These are phyloP conservation scores for Alethe castanea DNA, from an alignment of 2,113 vertebrate genomes.

Conservation along the genomic window DNA sequence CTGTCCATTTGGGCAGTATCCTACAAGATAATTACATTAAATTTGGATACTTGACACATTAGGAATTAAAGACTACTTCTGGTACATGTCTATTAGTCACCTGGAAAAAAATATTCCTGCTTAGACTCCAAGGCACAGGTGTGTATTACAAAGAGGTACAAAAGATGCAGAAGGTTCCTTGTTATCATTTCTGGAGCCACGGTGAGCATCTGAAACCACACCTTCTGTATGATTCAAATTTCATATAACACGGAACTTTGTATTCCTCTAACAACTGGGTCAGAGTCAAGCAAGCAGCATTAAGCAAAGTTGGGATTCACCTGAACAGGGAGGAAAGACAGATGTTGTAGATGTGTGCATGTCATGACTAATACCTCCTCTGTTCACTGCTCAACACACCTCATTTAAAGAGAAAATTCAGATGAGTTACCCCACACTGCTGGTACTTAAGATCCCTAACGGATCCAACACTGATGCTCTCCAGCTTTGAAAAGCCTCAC, in stretches of 20 bases:
- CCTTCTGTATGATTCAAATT: background rate
- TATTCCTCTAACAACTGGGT: background rate
- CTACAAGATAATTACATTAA: background rate
- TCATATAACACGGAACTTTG: background rate
- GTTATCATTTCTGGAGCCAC: background rate
- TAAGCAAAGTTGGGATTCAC: background rate
- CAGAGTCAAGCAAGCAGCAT: background rate
- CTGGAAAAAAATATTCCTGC: background rate
- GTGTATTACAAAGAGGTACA: background rate
- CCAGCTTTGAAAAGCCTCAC: background rate
- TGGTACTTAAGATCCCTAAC: background rate
- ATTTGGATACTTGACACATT: background rate
- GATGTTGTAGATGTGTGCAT: background rate
- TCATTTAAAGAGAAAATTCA: background rate
- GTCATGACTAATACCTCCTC: background rate
- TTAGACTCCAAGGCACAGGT: background rate
- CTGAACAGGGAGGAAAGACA: background rate
- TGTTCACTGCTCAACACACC: background rate
- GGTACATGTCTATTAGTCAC: background rate
- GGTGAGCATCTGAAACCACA: background rate
- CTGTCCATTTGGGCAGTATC: background rate
- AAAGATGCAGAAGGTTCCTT: background rate
- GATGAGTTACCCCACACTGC: background rate
- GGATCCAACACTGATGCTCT: background rate
- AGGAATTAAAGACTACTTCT: background rate